phyloP scores from a whole-genome alignment of 2,113 vertebrate genomes.

The Notechis scutatus region DNA sequence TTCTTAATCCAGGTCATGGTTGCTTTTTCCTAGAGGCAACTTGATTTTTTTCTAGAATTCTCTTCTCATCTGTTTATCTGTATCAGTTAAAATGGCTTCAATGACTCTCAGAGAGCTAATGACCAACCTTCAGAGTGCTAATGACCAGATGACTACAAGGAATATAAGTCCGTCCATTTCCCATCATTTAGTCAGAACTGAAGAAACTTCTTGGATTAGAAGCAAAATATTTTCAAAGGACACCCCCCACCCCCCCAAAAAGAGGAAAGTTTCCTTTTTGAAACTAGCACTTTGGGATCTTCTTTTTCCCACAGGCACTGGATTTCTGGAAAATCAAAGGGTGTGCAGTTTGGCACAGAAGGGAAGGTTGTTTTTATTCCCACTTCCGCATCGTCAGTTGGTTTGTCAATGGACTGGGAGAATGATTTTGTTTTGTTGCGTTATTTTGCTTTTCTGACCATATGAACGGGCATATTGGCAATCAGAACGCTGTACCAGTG shows the following conservation, averaged over 20 bases:
- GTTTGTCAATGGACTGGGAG: background rate
- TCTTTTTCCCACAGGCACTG: background rate
- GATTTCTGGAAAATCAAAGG: background rate
- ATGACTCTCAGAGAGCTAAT: background rate
- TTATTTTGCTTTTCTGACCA: background rate
- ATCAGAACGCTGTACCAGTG: background rate
- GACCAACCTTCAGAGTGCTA: background rate
- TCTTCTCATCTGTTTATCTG: background rate
- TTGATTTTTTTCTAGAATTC: background rate
- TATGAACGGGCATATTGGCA: background rate
- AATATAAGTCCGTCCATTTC: background rate
- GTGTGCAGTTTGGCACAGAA: background rate
- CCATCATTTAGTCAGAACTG: background rate
- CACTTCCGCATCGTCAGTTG: background rate
- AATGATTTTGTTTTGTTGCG: background rate
- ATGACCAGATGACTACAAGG: background rate
- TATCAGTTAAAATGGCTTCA: background rate
- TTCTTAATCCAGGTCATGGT: background rate
- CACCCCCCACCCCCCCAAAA: background rate
- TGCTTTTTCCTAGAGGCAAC: background rate
- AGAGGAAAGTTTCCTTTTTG: background rate
- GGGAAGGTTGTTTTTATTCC: background rate
- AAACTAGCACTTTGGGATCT: background rate
- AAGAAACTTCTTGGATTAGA: background rate
- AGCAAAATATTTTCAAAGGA: background rate